A percentile compares a stretch with the other conserved stretches of the same genome.
Conservation (phyloP, 2,113 vertebrate species). For the Platichthys flesus region DNA sequence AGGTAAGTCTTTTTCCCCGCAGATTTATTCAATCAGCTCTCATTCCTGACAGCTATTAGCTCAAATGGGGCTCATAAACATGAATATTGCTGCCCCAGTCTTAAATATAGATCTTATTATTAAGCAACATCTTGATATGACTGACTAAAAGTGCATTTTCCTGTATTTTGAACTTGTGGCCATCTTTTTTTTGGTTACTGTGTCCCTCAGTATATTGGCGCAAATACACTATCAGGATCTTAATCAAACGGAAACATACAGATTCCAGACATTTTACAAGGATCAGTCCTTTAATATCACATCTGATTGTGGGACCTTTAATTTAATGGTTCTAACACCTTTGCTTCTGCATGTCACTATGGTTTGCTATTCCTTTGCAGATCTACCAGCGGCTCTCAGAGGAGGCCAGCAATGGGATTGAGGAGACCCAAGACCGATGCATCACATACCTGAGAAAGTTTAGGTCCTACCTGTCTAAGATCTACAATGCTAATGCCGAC, state of each 20-base stretch:
- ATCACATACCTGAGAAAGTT: conserved; percentile 88
- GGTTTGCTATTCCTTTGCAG: conserved; percentile 68
- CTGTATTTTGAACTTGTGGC: too few species aligned
- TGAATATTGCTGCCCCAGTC: not conserved
- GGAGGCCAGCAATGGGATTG: conserved; percentile 89
- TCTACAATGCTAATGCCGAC: conserved; percentile 84
- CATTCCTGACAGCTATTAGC: not conserved
- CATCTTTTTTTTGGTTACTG: not conserved
- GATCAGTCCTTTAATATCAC: not conserved
- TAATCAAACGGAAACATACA: too few species aligned
- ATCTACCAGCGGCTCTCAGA: conserved; percentile 94
- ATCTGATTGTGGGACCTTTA: not conserved
- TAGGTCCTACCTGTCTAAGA: conserved; percentile 87
- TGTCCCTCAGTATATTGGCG: not conserved
- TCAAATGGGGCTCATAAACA: not conserved
- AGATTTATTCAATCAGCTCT: not conserved
- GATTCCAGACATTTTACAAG: too few species aligned
- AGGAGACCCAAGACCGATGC: conserved; percentile 91
- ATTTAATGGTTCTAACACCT: not conserved
- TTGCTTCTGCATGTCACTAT: not conserved
- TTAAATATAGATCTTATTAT: not conserved
- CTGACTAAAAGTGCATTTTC: not conserved
- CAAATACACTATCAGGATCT: not conserved
- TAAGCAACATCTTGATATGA: not conserved
- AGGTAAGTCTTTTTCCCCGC: conserved; percentile 78